A percentile compares a stretch with the other conserved stretches of the same genome.
Conservation (phyloP, 2,797 vertebrate species). For the Halcyon leucocephala region DNA sequence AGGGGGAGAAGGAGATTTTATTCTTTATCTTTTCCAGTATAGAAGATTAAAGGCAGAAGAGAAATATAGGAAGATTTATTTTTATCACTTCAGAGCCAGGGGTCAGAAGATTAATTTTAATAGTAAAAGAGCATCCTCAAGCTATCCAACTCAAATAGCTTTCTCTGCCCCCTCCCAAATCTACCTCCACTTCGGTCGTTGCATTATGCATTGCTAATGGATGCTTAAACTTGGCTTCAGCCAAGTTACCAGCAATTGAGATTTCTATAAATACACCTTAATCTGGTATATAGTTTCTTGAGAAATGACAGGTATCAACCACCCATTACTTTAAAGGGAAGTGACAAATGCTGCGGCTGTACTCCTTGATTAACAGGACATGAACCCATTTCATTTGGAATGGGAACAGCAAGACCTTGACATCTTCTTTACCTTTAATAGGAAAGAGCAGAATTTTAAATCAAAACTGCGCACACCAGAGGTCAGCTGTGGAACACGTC, state of each 20-base stretch:
- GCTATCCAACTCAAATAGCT: constrained; percentile 29
- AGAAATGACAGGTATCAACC: constrained; percentile 72
- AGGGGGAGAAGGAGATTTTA: constrained; percentile 22
- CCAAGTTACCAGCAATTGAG: constrained; percentile 48
- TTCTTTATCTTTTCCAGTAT: constrained; percentile 25
- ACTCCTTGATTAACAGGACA: constrained; percentile 65
- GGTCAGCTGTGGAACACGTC: not conserved
- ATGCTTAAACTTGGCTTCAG: constrained; percentile 43
- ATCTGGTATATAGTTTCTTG: constrained; percentile 62
- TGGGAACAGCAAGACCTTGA: constrained; percentile 63
- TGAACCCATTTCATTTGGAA: constrained; percentile 66
- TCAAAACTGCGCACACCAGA: constrained; percentile 23
- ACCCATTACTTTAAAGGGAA: constrained; percentile 62
- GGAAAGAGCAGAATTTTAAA: constrained; percentile 46
- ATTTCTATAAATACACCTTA: constrained; percentile 67
- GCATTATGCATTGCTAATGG: constrained; percentile 61
- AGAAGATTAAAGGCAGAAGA: constrained; percentile 51
- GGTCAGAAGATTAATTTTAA: constrained; percentile 66
- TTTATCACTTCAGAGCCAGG: constrained; percentile 60
- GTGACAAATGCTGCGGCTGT: constrained; percentile 54
- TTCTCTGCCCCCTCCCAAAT: constrained; percentile 5
- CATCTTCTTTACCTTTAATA: constrained; percentile 64
- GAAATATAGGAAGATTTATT: constrained; percentile 52
- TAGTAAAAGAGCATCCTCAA: constrained; percentile 59
- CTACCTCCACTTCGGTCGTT: constrained; percentile 48